Conservation (phyloP, 2,797 vertebrate species). For the Loris lydekkerianus region DNA sequence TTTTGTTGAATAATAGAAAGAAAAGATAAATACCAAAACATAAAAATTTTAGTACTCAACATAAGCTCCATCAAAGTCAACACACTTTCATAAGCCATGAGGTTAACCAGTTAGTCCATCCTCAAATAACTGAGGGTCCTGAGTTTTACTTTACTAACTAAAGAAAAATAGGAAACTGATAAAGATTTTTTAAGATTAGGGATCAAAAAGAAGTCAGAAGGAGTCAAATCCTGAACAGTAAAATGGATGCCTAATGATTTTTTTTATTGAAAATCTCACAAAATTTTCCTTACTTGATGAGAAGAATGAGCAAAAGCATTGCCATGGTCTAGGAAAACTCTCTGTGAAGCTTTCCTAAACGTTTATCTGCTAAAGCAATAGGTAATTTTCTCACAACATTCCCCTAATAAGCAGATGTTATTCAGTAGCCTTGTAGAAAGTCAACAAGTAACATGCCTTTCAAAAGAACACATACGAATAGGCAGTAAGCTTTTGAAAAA, state of each 20-base stretch:
- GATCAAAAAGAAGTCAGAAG: background rate
- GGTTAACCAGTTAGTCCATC: background rate
- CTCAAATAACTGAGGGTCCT: background rate
- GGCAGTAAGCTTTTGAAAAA: no score
- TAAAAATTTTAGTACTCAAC: background rate
- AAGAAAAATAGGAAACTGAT: background rate
- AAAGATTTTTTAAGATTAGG: background rate
- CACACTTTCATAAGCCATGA: background rate
- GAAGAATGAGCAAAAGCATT: no score
- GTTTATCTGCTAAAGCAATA: no score
- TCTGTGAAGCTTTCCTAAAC: no score
- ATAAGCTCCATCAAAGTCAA: background rate
- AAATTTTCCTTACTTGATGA: no score
- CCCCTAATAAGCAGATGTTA: no score
- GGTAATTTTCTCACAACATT: background rate
- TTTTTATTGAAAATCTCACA: no score
- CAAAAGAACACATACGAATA: background rate
- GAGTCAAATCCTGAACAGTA: no score
- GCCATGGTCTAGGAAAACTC: no score
- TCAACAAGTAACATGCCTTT: no score
- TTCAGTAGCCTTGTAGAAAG: no score
- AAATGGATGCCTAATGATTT: no score
- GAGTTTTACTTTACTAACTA: background rate
- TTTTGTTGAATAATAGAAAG: background rate
- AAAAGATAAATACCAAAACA: background rate